Percentiles rank a stretch among this genome's conserved stretches.
phyloP scores from a whole-genome alignment of 1,140 invertebrate genomes.

The Cyclina sinensis region DNA sequence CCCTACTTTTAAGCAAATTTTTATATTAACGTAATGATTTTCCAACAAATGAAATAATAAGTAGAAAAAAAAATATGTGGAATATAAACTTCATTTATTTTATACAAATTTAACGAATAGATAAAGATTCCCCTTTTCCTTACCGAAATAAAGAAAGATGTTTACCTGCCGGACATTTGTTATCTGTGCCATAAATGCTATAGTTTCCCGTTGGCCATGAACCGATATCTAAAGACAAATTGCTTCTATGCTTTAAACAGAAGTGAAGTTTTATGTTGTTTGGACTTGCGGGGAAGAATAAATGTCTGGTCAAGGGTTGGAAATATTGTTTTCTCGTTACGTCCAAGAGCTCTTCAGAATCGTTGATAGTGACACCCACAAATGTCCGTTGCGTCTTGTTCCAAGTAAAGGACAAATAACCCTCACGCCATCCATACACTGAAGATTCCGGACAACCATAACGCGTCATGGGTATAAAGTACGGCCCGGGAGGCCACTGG shows the following conservation, averaged over 20 bases:
- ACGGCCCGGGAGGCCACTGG: not conserved
- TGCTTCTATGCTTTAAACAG: conserved; percentile 4
- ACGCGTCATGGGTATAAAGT: not conserved
- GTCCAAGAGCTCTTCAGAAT: not conserved
- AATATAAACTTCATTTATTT: no score
- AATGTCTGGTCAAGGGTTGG: not conserved
- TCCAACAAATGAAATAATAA: no score
- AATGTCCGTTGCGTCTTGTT: not conserved
- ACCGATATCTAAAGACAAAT: not conserved
- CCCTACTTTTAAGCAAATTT: no score
- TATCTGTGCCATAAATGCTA: not conserved
- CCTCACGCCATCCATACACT: not conserved
- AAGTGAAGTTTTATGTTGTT: not conserved
- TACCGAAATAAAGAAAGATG: no score
- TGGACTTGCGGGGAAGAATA: not conserved
- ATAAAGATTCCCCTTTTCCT: no score
- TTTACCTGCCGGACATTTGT: not conserved
- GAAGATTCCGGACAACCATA: not conserved
- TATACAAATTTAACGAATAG: no score
- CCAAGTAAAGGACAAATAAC: not conserved
- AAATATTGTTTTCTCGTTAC: not conserved
- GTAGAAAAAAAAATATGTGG: no score
- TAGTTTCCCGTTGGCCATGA: not conserved
- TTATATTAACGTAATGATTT: no score
- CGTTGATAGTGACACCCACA: not conserved